A percentile compares a stretch with the other conserved stretches of the same genome.
phyloP scores from a whole-genome alignment of 35 echinoderm and acorn worm species.

The Apostichopus japonicus region DNA sequence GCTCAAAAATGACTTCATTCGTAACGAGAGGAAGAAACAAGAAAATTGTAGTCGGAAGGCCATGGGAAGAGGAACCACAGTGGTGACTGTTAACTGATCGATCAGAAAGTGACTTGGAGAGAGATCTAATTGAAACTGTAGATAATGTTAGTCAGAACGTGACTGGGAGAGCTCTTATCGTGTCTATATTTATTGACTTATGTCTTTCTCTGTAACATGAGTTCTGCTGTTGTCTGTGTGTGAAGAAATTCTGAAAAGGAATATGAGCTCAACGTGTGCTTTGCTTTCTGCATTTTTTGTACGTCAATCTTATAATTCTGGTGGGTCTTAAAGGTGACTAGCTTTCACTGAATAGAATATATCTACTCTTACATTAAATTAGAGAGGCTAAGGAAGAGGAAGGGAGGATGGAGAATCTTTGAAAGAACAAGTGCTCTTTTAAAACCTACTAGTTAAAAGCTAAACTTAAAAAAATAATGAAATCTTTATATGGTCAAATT shows the following conservation, averaged over 20 bases:
- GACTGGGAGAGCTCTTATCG: not conserved
- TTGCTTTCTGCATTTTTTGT: not conserved
- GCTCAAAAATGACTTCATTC: conserved; percentile 69
- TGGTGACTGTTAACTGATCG: conserved; percentile 87
- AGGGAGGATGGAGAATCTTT: too few relatives aligned
- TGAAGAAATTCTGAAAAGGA: not conserved
- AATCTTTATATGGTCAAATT: too few relatives aligned
- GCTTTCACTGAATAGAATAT: too few relatives aligned
- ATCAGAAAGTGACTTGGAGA: not conserved
- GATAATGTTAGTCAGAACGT: not conserved
- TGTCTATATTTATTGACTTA: not conserved
- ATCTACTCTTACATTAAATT: too few relatives aligned
- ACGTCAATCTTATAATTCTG: too few relatives aligned
- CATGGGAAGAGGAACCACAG: conserved; percentile 54
- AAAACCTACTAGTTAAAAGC: too few relatives aligned
- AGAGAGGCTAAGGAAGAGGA: too few relatives aligned
- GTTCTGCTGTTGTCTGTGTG: not conserved
- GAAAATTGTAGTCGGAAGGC: conserved; percentile 53
- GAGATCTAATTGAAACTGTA: not conserved
- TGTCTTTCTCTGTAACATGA: not conserved
- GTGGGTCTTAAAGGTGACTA: too few relatives aligned
- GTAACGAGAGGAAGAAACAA: conserved; percentile 80
- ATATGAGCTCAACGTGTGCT: not conserved
- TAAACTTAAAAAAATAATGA: too few relatives aligned
- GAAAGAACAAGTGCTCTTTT: too few relatives aligned